Evolutionary conservation across 2,113 vertebrate genomes (phyloP).

Genomic region (Tyrannus savana): DNA sequence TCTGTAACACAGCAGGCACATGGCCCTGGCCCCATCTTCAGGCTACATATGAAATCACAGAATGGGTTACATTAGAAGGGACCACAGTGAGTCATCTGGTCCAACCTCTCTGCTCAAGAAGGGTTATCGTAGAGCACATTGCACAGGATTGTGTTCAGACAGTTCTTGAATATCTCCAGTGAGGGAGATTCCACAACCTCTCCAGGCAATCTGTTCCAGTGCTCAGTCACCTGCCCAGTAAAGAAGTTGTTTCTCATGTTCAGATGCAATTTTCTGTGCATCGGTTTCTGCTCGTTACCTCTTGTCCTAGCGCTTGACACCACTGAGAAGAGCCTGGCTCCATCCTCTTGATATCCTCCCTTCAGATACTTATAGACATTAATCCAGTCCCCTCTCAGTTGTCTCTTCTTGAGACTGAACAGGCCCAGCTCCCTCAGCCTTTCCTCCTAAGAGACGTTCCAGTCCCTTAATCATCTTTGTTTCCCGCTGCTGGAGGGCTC

Average conservation of each 20-base stretch:
- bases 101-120: background rate
- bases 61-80: background rate
- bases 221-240: background rate
- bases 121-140: background rate
- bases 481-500: background rate
- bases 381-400: background rate
- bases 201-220: background rate
- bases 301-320: accelerated
- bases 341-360: background rate
- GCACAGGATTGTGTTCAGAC: background rate
- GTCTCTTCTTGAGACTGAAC: background rate
- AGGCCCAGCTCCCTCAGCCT: background rate
- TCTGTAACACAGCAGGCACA: background rate
- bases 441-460: background rate
- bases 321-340: background rate
- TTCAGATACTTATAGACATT: background rate
- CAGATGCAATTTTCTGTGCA: background rate
- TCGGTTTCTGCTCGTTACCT: background rate
- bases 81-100: background rate
- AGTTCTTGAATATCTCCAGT: background rate
- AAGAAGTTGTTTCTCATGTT: background rate
- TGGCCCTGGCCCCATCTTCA: background rate
- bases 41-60: background rate
- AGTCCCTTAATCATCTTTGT: background rate
- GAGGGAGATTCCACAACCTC: background rate